These are phyloP conservation scores for Drosophila diplacantha DNA, from an alignment of 2,888 invertebrate species.

Conservation along the genomic window DNA sequence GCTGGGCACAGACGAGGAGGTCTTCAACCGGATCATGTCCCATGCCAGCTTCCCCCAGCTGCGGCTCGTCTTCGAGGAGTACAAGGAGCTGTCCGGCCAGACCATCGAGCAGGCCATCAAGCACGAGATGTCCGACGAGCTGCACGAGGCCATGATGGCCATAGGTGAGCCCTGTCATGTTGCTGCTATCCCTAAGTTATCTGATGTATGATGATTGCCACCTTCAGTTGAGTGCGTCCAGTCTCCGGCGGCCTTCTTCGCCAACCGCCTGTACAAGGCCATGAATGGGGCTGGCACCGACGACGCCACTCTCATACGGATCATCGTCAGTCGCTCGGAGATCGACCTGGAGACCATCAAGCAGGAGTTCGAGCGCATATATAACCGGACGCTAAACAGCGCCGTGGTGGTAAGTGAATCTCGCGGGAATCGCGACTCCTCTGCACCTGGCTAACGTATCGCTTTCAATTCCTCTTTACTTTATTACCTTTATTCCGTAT, in stretches of 20 bases:
- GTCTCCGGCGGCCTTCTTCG: conserved; percentile 84
- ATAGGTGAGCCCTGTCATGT: conserved; percentile 79
- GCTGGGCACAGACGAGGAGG: conserved; percentile 86
- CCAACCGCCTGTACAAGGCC: conserved; percentile 82
- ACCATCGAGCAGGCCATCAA: conserved; percentile 86
- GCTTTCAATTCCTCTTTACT: conserved; percentile 27
- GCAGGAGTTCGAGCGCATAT: conserved; percentile 83
- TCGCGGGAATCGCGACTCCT: not conserved
- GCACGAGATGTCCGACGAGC: conserved; percentile 83
- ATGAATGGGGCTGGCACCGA: conserved; percentile 86
- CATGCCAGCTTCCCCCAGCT: conserved; percentile 87
- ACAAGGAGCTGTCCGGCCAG: conserved; percentile 84
- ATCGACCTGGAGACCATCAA: conserved; percentile 85
- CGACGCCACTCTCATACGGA: conserved; percentile 84
- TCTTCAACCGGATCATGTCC: conserved; percentile 85
- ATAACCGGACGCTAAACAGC: conserved; percentile 83
- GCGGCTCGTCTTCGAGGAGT: conserved; percentile 84
- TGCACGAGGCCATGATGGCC: conserved; percentile 84
- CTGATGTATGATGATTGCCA: too few species aligned
- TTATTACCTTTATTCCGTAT: conserved; percentile 9
- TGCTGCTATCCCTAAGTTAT: not conserved
- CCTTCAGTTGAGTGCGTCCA: conserved; percentile 84
- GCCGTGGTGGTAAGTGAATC: conserved; percentile 80
- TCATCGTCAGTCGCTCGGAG: conserved; percentile 84
- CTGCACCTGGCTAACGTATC: conserved; percentile 21